phyloP scores from a whole-genome alignment of 2,113 vertebrate species.

The Syngnathus scovelli region DNA sequence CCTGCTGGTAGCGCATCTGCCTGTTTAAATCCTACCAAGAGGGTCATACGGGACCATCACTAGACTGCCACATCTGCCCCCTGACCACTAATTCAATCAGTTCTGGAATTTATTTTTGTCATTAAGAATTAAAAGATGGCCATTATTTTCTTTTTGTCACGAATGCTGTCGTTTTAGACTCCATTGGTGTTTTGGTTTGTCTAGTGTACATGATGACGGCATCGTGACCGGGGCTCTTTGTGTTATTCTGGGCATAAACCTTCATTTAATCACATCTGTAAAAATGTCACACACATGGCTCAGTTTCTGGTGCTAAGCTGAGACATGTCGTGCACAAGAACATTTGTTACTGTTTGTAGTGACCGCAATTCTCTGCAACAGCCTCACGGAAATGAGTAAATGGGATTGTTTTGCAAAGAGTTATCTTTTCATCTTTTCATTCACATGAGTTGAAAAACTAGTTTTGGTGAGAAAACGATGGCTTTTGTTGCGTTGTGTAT shows the following conservation, averaged over 20 bases:
- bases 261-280: slow-evolving; percentile 60
- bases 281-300: slow-evolving; percentile 51
- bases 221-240: slow-evolving; percentile 43
- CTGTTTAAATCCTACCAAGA: slow-evolving; percentile 38
- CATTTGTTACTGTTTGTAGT: slow-evolving; percentile 26
- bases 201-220: slow-evolving; percentile 18
- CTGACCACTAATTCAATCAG: slow-evolving; percentile 42
- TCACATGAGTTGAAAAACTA: slow-evolving; percentile 42
- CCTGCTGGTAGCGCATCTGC: slow-evolving; percentile 61
- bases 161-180: slow-evolving; percentile 29
- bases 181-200: slow-evolving; percentile 17
- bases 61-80: slow-evolving; percentile 44
- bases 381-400: slow-evolving; percentile 39
- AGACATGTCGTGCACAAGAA: slow-evolving; percentile 12
- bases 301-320: slow-evolving; percentile 50
- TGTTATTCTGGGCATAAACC: slow-evolving; percentile 52
- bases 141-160: slow-evolving; percentile 25
- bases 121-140: slow-evolving; percentile 27
- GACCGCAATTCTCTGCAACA: slow-evolving; percentile 39
- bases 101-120: slow-evolving; percentile 35
- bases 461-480: slow-evolving; percentile 32
- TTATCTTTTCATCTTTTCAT: slow-evolving; percentile 32
- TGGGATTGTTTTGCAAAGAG: slow-evolving; percentile 47
- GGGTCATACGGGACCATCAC: slow-evolving; percentile 38
- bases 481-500: slow-evolving; percentile 44